Percentiles rank a stretch among this genome's conserved stretches.
Conservation (phyloP, 1,140 invertebrate species). For the Caenorhabditis remanei region DNA sequence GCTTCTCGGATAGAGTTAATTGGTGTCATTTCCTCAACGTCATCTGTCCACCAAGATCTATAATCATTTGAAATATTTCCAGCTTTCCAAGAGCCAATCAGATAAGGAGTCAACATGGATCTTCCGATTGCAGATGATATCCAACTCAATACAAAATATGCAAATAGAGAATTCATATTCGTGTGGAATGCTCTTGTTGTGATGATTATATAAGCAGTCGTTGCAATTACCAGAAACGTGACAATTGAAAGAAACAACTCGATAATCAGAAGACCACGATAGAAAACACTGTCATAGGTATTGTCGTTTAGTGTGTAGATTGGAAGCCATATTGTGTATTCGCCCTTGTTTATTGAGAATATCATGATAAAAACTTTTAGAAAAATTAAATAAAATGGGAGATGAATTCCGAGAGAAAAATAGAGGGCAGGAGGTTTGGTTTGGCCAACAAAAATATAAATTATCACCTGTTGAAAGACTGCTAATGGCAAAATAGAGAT, state of each 20-base stretch:
- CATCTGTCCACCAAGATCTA: slow-evolving; percentile 1
- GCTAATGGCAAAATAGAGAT: too few species aligned
- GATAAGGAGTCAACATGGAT: background rate
- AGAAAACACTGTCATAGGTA: background rate
- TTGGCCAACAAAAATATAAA: too few species aligned
- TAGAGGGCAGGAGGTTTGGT: background rate
- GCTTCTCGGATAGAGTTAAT: background rate
- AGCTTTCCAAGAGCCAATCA: background rate
- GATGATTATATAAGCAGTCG: background rate
- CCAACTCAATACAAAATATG: background rate
- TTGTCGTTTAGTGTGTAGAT: background rate
- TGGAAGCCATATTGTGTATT: slow-evolving; percentile 6
- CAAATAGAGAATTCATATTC: slow-evolving; percentile 4
- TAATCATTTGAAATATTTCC: background rate
- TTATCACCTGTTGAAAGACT: too few species aligned
- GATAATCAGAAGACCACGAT: background rate
- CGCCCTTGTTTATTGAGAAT: background rate
- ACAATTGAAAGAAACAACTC: background rate
- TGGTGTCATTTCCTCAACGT: background rate
- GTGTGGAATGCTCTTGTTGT: slow-evolving; percentile 5
- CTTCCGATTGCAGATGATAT: background rate
- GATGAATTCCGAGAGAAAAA: too few species aligned
- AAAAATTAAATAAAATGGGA: background rate
- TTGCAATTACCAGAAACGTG: background rate
- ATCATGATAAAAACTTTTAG: background rate